A percentile compares a stretch with the other conserved stretches of the same genome.
Conservation (phyloP, 1,140 invertebrate genomes). For the Solen grandis region DNA sequence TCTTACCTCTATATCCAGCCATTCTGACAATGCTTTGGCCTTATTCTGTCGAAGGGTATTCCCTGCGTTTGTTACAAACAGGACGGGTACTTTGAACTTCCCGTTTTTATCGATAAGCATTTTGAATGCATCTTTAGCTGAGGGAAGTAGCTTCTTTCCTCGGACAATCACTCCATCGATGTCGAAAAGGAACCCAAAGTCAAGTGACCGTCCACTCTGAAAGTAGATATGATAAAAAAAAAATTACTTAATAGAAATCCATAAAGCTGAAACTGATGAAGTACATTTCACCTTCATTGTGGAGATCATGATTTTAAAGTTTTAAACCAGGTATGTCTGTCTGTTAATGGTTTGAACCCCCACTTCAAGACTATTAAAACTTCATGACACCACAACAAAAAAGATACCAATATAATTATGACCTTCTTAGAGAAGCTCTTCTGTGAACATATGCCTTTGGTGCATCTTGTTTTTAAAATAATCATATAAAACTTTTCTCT, state of each 20-base stretch:
- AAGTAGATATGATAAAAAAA: slow-evolving; percentile 3
- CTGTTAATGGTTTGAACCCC: background rate
- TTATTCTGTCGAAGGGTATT: slow-evolving; percentile 79
- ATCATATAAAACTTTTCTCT: too few relatives aligned
- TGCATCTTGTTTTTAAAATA: too few relatives aligned
- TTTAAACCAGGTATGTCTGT: background rate
- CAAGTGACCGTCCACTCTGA: slow-evolving; percentile 38
- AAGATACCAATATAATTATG: background rate
- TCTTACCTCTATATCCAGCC: slow-evolving; percentile 78
- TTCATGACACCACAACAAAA: background rate
- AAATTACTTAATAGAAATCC: too few relatives aligned
- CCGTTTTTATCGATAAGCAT: slow-evolving; percentile 74
- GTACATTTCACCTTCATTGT: background rate
- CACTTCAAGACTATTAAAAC: background rate
- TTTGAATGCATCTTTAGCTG: slow-evolving; percentile 77
- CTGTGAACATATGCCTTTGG: too few relatives aligned
- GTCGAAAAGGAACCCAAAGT: slow-evolving; percentile 81
- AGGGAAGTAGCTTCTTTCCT: slow-evolving; percentile 77
- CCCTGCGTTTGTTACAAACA: slow-evolving; percentile 82
- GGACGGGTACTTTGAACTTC: slow-evolving; percentile 77
- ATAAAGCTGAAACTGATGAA: too few relatives aligned
- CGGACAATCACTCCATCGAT: slow-evolving; percentile 82
- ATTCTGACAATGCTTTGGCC: slow-evolving; percentile 78
- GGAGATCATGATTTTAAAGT: background rate
- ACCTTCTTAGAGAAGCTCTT: too few relatives aligned